Evolutionary conservation across 2,113 vertebrate genomes (phyloP).

Genomic region (Tetraodon nigroviridis): DNA sequence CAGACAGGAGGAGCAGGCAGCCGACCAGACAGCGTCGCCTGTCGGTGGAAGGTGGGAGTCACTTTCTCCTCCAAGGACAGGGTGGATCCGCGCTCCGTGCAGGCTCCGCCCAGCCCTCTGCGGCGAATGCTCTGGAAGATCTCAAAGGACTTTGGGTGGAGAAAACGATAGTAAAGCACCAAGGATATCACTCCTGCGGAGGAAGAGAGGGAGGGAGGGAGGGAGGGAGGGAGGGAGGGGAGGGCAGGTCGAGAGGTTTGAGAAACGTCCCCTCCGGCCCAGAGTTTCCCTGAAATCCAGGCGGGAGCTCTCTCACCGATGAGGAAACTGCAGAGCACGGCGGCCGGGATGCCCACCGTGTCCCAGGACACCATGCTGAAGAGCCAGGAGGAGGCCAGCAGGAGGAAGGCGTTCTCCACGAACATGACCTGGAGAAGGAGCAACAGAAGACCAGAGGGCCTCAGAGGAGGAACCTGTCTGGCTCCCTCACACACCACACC

Average conservation of each 20-base stretch:
- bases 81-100: constrained; percentile 36
- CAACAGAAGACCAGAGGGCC: not conserved
- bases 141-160: constrained; percentile 82
- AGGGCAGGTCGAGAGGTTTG: constrained; percentile 31
- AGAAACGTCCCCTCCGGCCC: not conserved
- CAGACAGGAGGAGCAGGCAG: not conserved
- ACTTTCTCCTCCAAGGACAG: constrained; percentile 51
- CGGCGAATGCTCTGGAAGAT: constrained; percentile 74
- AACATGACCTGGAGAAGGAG: constrained; percentile 60
- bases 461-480: not conserved
- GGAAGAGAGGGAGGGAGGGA: too few relatives aligned
- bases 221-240: too few relatives aligned
- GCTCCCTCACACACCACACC: not conserved
- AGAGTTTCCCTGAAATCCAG: not conserved
- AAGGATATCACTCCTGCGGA: constrained; percentile 74
- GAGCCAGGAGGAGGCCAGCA: constrained; percentile 77
- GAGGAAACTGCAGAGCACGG: constrained; percentile 75
- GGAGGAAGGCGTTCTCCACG: constrained; percentile 75
- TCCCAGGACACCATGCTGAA: constrained; percentile 73
- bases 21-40: constrained; percentile 65
- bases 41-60: constrained; percentile 50
- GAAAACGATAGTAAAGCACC: constrained; percentile 79
- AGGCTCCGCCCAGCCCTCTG: constrained; percentile 40
- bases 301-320: constrained; percentile 72
- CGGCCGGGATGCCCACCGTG: constrained; percentile 67